Conservation (phyloP, 37 sponge, comb jelly and placozoan species). For the Amphimedon queenslandica region DNA sequence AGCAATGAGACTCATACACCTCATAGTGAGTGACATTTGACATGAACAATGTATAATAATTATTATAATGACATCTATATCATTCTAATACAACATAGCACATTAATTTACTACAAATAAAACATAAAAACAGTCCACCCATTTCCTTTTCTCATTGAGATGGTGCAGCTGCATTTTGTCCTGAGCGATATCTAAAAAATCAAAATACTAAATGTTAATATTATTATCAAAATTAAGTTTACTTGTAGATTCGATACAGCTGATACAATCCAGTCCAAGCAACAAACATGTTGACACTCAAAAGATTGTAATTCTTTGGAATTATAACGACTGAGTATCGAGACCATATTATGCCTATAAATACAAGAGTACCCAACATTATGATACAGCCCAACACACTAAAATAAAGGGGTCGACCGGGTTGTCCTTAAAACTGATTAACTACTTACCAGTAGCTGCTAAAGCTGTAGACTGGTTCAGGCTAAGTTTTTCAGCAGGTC, state of each 20-base stretch:
- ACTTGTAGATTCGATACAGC: conserved; percentile 61
- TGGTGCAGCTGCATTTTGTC: too few species aligned
- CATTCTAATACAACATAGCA: too few species aligned
- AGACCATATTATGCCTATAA: conserved; percentile 74
- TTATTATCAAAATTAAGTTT: neutral
- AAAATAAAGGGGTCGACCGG: neutral
- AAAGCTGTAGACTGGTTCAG: conserved; percentile 66
- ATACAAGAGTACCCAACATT: neutral
- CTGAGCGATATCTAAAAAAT: too few species aligned
- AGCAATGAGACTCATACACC: too few species aligned
- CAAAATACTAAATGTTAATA: neutral
- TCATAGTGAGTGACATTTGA: too few species aligned
- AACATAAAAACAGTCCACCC: too few species aligned
- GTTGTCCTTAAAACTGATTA: neutral
- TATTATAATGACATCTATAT: too few species aligned
- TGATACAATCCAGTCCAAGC: conserved; percentile 50
- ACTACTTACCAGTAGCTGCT: conserved; percentile 61
- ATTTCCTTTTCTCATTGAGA: too few species aligned
- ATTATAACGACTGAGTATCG: conserved; percentile 82
- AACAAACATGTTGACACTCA: conserved; percentile 80
- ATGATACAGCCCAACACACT: neutral
- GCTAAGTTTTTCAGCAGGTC: conserved; percentile 86
- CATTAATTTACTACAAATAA: too few species aligned
- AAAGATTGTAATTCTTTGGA: conserved; percentile 82
- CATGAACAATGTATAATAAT: too few species aligned